phyloP scores from a whole-genome alignment of 2,113 vertebrate genomes.

The Suncus etruscus region DNA sequence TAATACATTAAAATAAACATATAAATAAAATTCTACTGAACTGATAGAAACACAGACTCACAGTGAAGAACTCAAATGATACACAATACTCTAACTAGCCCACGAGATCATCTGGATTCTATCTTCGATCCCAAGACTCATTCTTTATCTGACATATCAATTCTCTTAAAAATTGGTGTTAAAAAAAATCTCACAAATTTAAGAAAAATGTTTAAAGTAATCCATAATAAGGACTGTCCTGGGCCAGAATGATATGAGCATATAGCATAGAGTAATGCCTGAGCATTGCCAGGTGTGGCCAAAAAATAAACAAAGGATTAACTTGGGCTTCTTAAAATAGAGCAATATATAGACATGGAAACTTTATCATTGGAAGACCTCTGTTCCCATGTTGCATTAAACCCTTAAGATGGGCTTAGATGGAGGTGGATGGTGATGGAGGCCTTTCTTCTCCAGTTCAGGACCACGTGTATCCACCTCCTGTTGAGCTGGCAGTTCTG shows the following conservation, averaged over 20 bases:
- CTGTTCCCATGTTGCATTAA: background rate
- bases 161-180: background rate
- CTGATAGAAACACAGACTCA: background rate
- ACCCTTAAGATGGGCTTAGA: no score
- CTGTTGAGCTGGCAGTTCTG: no score
- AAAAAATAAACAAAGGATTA: no score
- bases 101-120: background rate
- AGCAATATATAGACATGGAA: background rate
- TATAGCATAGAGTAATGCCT: no score
- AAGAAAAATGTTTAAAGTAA: background rate
- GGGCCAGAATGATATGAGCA: no score
- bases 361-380: background rate
- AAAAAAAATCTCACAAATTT: no score
- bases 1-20: background rate
- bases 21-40: background rate
- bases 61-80: background rate
- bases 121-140: background rate
- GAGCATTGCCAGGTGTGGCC: no score
- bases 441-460: no score
- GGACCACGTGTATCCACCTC: no score
- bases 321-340: conserved; percentile 3
- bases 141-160: background rate
- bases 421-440: no score
- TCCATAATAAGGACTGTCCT: background rate
- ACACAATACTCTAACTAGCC: background rate